Evolutionary conservation across 2,113 vertebrate species (phyloP), one percentile per base, ranked within the genome.

Genomic region (Phodopus roborovskii): DNA sequence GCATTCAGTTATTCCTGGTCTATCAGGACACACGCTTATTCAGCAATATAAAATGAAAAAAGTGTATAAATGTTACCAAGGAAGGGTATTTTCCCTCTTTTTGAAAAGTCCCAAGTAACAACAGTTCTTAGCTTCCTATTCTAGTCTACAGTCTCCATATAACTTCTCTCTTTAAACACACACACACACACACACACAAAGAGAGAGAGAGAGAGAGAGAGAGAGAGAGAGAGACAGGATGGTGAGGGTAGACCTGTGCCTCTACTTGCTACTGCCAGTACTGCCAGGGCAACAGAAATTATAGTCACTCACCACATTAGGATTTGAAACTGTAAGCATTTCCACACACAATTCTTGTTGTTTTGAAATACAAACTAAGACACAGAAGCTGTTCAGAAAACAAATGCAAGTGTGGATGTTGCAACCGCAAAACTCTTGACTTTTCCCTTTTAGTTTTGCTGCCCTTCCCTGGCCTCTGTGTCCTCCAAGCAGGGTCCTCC

Each of bases 281-380:
- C n/a, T n/a, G n/a, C n/a, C n/a, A n/a, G n/a, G n/a, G n/a, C n/a
- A n/a, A n/a, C n/a, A 95, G 66, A 77, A 93, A 70, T 48, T 11
- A 71, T 10, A 78, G 42, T 73, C 28, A 2, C 66, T 90, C 79
- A 79, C 53, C 28, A 82, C 60, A 24, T 68, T 79, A 74, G 48
- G 86, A 86, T 0, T 42, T 20, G 62, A 89, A 92, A 77, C 13
- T 62, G 33, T 39, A 60, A 85, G 79, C 17, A 79, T 42, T 73
- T 71, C 78, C 1, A 39, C 33, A 28, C 39, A 64, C 1, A 2
- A 22, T 87, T 94, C 81, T 85, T 15, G 45, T 81, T 56, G 84
- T 88, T 95, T 87, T 66, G 30, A 95, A 95, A 81, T 88, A 7
- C 85, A 95, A 78, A 71, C 10, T 73, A 84, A 88, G 26, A 87